A percentile compares a stretch with the other conserved stretches of the same genome.
Evolutionary conservation across 2,113 vertebrate species (phyloP).

Genomic region (Ctenomys sociabilis): DNA sequence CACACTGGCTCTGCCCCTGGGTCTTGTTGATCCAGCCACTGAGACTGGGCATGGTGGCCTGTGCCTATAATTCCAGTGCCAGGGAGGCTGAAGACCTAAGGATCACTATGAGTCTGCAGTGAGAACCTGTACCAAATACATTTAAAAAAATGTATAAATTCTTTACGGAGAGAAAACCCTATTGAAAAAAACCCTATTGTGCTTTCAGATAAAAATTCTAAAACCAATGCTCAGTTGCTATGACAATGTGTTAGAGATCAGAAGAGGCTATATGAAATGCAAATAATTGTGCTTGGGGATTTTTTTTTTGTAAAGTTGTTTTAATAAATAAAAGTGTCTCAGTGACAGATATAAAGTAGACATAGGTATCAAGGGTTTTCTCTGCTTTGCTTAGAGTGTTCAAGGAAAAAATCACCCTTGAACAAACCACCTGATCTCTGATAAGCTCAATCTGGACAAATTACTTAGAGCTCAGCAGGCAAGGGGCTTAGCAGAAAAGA

Average conservation of each 20-base stretch:
- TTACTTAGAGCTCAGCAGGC: constrained; percentile 14
- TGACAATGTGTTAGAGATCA: constrained; percentile 64
- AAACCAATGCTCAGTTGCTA: constrained; percentile 62
- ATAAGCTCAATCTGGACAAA: background rate
- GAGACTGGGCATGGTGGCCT: too few species aligned
- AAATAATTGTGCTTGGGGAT: constrained; percentile 65
- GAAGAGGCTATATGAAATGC: constrained; percentile 48
- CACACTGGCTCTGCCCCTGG: too few species aligned
- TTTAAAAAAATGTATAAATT: background rate
- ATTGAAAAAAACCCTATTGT: constrained; percentile 48
- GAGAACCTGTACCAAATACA: too few species aligned
- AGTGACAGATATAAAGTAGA: constrained; percentile 73
- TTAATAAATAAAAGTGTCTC: constrained; percentile 77
- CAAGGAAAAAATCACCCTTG: constrained; percentile 55
- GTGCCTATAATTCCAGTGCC: too few species aligned
- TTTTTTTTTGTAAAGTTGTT: constrained; percentile 71
- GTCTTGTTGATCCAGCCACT: too few species aligned
- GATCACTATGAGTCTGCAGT: too few species aligned
- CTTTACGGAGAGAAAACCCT: background rate
- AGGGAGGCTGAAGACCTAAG: too few species aligned
- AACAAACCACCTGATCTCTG: background rate
- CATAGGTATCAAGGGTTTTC: constrained; percentile 56
- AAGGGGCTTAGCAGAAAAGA: constrained; percentile 25
- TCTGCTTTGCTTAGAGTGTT: constrained; percentile 57
- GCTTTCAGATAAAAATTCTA: constrained; percentile 78